phyloP scores from a whole-genome alignment of 2,797 vertebrate genomes.

The Ctenochaetus hawaiiensis region DNA sequence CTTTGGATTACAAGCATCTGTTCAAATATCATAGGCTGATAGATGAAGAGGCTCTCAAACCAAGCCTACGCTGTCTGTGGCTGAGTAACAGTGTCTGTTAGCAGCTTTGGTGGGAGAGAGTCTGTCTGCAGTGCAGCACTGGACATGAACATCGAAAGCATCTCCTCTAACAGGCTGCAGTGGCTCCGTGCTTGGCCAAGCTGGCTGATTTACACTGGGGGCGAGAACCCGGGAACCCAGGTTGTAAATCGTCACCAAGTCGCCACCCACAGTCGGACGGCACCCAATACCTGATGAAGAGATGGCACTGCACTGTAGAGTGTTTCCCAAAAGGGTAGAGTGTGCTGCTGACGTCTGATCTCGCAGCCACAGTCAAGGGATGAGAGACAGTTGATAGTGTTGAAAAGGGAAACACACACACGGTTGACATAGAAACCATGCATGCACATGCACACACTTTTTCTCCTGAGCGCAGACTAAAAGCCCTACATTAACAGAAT shows the following conservation, averaged over 20 bases:
- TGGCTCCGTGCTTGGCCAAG: constrained; percentile 46
- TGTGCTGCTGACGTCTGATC: constrained; percentile 37
- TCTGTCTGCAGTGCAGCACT: constrained; percentile 82
- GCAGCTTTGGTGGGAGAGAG: constrained; percentile 48
- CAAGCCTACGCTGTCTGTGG: constrained; percentile 62
- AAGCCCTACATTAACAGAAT: constrained; percentile 75
- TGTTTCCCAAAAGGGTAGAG: constrained; percentile 66
- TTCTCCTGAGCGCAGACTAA: constrained; percentile 21
- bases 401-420: constrained; percentile 29
- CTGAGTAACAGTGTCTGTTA: constrained; percentile 50
- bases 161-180: constrained; percentile 65
- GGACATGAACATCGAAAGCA: constrained; percentile 67
- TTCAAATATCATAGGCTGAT: constrained; percentile 60
- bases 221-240: constrained; percentile 42
- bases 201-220: constrained; percentile 53
- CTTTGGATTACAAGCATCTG: constrained; percentile 59
- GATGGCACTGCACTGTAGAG: constrained; percentile 32
- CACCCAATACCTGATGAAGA: constrained; percentile 50
- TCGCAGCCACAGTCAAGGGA: constrained; percentile 24
- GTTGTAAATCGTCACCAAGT: constrained; percentile 68
- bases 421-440: constrained; percentile 19
- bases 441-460: constrained; percentile 15
- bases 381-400: constrained; percentile 20
- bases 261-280: constrained; percentile 55
- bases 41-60: constrained; percentile 59